Conservation (phyloP, 2,113 vertebrate species). For the Phrynosoma platyrhinos region DNA sequence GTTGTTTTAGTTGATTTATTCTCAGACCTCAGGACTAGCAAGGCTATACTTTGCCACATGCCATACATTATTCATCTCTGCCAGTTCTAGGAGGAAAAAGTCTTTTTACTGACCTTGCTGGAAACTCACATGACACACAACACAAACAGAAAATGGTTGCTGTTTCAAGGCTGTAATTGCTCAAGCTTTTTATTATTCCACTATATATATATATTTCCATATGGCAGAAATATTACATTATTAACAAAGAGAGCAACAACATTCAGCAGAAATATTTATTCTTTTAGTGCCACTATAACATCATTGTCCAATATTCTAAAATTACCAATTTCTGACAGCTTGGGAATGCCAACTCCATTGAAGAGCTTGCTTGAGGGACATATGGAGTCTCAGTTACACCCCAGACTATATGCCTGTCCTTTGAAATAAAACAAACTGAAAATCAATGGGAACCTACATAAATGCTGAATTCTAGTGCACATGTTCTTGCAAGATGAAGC, state of each 20-base stretch:
- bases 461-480: background rate
- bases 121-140: background rate
- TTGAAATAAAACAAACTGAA: background rate
- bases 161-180: background rate
- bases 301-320: background rate
- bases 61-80: slow-evolving; percentile 1
- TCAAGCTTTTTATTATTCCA: background rate
- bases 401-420: background rate
- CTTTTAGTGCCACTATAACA: background rate
- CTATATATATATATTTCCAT: background rate
- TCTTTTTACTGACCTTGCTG: background rate
- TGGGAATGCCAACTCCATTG: background rate
- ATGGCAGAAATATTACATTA: background rate
- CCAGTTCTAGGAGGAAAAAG: background rate
- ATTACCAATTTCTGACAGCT: background rate
- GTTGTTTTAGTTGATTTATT: background rate
- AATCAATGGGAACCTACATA: background rate
- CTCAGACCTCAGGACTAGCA: background rate
- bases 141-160: background rate
- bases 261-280: background rate
- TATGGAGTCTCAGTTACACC: background rate
- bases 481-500: background rate
- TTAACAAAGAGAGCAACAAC: background rate
- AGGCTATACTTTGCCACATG: background rate
- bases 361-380: background rate